phyloP scores from a whole-genome alignment of 2,888 invertebrate genomes.

The Glaucopsyche alexis region DNA sequence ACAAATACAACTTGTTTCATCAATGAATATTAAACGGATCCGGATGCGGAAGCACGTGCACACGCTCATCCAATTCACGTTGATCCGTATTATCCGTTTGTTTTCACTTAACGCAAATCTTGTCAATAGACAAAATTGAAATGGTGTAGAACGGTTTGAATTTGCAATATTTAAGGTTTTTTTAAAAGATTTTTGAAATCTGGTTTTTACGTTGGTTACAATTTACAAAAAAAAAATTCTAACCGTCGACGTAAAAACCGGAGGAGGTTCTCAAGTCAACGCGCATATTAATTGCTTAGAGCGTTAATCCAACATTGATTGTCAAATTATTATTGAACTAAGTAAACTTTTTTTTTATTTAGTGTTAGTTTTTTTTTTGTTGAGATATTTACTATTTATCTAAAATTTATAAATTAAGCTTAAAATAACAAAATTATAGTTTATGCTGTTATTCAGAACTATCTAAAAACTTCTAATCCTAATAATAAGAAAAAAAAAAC shows the following conservation, averaged over 20 bases:
- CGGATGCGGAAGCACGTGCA: slow-evolving; percentile 48
- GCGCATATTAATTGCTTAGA: too few relatives aligned
- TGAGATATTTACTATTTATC: not conserved
- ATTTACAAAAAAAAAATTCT: too few relatives aligned
- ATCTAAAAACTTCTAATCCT: not conserved
- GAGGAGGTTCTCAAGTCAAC: too few relatives aligned
- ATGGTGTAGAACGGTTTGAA: not conserved
- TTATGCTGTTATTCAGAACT: not conserved
- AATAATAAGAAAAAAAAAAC: slow-evolving; percentile 9
- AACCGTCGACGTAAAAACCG: too few relatives aligned
- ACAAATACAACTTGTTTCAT: slow-evolving; percentile 6
- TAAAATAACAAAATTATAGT: not conserved
- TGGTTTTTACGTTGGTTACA: too few relatives aligned
- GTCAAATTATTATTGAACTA: too few relatives aligned
- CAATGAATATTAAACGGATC: slow-evolving; percentile 26
- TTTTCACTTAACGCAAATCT: slow-evolving; percentile 14
- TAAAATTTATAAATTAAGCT: not conserved
- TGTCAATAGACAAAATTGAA: slow-evolving; percentile 1
- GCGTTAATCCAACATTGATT: too few relatives aligned
- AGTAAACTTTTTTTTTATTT: too few relatives aligned
- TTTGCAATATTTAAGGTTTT: too few relatives aligned
- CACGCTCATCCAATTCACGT: slow-evolving; percentile 39
- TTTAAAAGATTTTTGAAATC: too few relatives aligned
- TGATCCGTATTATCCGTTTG: slow-evolving; percentile 31
- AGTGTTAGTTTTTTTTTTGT: too few relatives aligned